Conservation (phyloP, 2,888 invertebrate species). For the Drosophila mimica region DNA sequence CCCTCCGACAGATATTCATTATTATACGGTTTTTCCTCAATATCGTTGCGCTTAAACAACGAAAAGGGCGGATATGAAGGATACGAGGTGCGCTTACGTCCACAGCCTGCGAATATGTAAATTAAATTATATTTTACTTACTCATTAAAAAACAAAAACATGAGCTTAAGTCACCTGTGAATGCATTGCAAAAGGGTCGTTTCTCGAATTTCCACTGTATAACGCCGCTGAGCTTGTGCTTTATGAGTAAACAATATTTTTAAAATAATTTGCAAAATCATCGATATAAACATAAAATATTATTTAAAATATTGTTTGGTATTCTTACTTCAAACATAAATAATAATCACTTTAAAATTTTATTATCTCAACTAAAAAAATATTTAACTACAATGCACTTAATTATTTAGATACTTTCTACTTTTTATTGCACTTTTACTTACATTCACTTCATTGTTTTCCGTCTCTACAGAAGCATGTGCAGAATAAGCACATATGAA, state of each 20-base stretch:
- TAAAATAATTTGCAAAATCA: neutral
- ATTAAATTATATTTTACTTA: neutral
- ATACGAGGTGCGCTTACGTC: conserved; percentile 88
- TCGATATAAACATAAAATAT: no score
- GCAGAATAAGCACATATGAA: conserved; percentile 59
- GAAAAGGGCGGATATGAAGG: conserved; percentile 79
- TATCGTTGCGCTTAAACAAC: conserved; percentile 79
- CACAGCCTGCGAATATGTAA: conserved; percentile 88
- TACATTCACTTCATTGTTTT: conserved; percentile 79
- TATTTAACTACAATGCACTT: conserved; percentile 1
- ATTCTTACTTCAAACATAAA: neutral
- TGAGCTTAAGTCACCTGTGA: conserved; percentile 88
- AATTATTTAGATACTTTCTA: neutral
- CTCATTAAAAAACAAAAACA: neutral
- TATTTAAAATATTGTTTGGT: no score
- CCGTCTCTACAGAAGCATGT: conserved; percentile 61
- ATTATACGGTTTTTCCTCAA: conserved; percentile 85
- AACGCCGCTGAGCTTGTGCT: conserved; percentile 82
- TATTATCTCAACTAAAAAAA: neutral
- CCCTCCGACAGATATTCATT: conserved; percentile 87
- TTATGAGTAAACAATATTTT: neutral
- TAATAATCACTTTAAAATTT: neutral
- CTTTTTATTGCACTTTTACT: conserved; percentile 53
- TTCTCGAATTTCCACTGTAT: conserved; percentile 88
- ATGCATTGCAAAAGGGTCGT: conserved; percentile 95